Conservation (phyloP, 2,888 invertebrate genomes). For the Meganola albula region DNA sequence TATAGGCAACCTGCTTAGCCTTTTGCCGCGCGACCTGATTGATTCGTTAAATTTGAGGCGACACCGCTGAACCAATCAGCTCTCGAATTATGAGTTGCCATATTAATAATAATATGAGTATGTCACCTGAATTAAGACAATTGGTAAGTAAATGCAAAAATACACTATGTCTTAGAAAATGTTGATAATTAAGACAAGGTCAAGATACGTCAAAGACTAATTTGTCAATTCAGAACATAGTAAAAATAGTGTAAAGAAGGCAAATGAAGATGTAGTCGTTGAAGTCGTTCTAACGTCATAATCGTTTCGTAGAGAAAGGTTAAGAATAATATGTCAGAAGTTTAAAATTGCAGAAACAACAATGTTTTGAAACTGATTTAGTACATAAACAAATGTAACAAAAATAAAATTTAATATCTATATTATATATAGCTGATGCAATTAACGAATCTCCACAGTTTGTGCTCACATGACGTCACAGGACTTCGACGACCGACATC, state of each 20-base stretch:
- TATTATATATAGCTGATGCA: slow-evolving; percentile 24
- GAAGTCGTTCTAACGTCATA: slow-evolving; percentile 16
- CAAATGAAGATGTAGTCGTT: slow-evolving; percentile 27
- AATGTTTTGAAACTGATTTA: too few species aligned
- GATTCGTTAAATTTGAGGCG: too few species aligned
- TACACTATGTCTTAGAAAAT: slow-evolving; percentile 28
- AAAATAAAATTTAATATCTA: slow-evolving; percentile 17
- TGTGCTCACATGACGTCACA: slow-evolving; percentile 32
- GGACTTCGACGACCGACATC: slow-evolving; percentile 28
- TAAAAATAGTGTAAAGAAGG: slow-evolving; percentile 31
- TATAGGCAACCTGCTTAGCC: too few species aligned
- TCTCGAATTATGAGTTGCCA: too few species aligned
- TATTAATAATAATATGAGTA: too few species aligned
- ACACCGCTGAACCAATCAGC: too few species aligned
- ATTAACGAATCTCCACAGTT: slow-evolving; percentile 27
- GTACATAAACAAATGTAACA: too few species aligned
- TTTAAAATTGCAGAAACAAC: too few species aligned
- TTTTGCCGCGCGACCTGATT: too few species aligned
- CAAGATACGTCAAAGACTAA: slow-evolving; percentile 11
- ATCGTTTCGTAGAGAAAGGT: too few species aligned
- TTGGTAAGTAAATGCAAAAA: slow-evolving; percentile 51
- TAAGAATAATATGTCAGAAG: too few species aligned
- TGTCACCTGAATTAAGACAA: too few species aligned
- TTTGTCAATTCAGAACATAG: slow-evolving; percentile 25
- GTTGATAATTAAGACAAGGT: slow-evolving; percentile 13